Conservation (phyloP, 2,113 vertebrate genomes). For the Pagrus major region DNA sequence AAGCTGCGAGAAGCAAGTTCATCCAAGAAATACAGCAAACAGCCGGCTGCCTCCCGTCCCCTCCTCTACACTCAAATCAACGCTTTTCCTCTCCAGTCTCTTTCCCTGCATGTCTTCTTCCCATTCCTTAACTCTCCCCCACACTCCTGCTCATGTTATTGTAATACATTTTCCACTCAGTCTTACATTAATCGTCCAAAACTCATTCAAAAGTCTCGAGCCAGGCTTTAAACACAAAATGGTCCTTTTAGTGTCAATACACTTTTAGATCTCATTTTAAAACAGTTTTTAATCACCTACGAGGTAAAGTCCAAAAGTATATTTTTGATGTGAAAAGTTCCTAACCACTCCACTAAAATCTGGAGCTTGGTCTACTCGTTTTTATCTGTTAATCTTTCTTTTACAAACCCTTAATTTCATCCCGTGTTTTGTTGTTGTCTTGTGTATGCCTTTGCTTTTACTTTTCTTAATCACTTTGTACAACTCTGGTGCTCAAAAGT, state of each 20-base stretch:
- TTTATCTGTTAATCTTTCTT: neutral
- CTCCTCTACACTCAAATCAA: conserved; percentile 13
- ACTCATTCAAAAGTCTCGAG: neutral
- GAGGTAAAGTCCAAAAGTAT: neutral
- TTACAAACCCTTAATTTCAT: neutral
- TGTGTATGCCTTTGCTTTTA: neutral
- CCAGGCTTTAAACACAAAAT: neutral
- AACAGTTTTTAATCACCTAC: neutral
- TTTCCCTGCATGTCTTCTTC: neutral
- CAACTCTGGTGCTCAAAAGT: neutral
- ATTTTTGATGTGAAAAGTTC: neutral
- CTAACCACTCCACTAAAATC: neutral
- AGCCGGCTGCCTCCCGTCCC: conserved; percentile 25
- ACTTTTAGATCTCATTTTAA: neutral
- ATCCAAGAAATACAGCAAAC: conserved; percentile 59
- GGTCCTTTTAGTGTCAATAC: neutral
- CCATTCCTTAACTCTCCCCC: neutral
- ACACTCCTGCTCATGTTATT: conserved; percentile 8
- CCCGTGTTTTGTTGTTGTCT: neutral
- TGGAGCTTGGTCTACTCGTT: neutral
- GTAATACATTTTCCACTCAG: neutral
- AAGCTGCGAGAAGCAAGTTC: conserved; percentile 23
- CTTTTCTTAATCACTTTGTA: neutral
- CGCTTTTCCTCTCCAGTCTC: conserved; percentile 7
- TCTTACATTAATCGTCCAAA: neutral